Evolutionary conservation across 2,113 vertebrate species (phyloP).

Genomic region (Tichodroma muraria): DNA sequence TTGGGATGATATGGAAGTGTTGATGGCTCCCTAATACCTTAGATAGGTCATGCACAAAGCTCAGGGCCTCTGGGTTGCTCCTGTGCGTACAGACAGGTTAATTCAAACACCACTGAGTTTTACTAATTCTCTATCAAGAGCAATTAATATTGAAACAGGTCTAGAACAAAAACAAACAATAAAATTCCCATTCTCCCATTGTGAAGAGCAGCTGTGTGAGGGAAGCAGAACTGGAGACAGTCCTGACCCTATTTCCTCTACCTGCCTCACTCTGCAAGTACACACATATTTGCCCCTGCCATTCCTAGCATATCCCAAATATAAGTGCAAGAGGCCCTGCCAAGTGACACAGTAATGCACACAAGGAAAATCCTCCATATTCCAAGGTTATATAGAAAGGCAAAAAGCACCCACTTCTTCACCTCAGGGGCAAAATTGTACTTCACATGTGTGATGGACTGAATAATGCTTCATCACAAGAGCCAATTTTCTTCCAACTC

Average conservation of each 20-base stretch:
- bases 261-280: not conserved
- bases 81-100: not conserved
- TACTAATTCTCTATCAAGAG: not conserved
- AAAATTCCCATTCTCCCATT: not conserved
- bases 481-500: conserved; percentile 52
- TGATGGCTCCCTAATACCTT: not conserved
- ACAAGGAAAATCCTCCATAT: not conserved
- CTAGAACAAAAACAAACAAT: not conserved
- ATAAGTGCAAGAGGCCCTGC: not conserved
- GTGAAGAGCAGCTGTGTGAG: accelerated
- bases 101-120: not conserved
- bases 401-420: not conserved
- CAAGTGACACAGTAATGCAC: not conserved
- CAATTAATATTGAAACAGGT: not conserved
- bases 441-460: conserved; percentile 36
- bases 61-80: not conserved
- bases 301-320: not conserved
- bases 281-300: accelerated
- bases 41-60: accelerated
- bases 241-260: not conserved
- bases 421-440: conserved; percentile 43
- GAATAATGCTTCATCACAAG: conserved; percentile 46
- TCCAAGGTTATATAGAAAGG: not conserved
- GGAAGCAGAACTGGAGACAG: not conserved
- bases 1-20: not conserved